Base-by-base conservation (phyloP, 2,888 invertebrate species). In the Cataglyphis albicans region DNA sequence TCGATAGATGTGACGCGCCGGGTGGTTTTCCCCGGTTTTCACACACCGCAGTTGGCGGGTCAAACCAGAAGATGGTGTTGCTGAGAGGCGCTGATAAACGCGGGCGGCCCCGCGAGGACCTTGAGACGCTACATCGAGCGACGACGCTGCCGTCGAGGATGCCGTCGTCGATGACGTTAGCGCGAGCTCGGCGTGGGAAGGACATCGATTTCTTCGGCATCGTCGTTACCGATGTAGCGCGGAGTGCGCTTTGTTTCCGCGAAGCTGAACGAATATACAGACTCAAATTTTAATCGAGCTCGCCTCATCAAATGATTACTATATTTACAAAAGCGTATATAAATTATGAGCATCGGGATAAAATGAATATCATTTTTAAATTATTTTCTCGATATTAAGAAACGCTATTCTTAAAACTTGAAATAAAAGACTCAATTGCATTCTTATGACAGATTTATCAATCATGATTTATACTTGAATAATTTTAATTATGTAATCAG, bases 31-130 rank as follows among this genome's bases (percentile, higher is more conserved):
- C 89, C 73, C 73, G 81, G 72, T 76, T 82, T 81, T 70, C 44
- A 84, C 59, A 1, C 83, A 29, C n/a, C 68, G 29, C 67, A 70
- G 86, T 89, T 90, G 57, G 76, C 41, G 83, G 68, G 74, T 63
- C 67, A 44, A 18, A 72, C 86, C 90, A 83, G 82, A 82, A 90
- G 91, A 90, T 90, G 91, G 90, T 86, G 90, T 88, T 84, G 80
- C 52, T 57, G 29, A 61, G 76, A 82, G 76, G 67, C 25, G 25
- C 25, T 25, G 25, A 25, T 1, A 1, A 35, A 18, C 35, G 73
- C 67, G 61, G 52, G 32, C 63, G 82, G 7, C 38, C 63, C 29
- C 80, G 44, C 63, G 73, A 63, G 76, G 88, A 80, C 86, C 89
- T 87, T 84, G 84, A 70, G 64, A 70, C 59, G 25, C 25, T 6